Evolutionary conservation across 2,113 vertebrate genomes (phyloP).

Genomic region (Megaleporinus macrocephalus): DNA sequence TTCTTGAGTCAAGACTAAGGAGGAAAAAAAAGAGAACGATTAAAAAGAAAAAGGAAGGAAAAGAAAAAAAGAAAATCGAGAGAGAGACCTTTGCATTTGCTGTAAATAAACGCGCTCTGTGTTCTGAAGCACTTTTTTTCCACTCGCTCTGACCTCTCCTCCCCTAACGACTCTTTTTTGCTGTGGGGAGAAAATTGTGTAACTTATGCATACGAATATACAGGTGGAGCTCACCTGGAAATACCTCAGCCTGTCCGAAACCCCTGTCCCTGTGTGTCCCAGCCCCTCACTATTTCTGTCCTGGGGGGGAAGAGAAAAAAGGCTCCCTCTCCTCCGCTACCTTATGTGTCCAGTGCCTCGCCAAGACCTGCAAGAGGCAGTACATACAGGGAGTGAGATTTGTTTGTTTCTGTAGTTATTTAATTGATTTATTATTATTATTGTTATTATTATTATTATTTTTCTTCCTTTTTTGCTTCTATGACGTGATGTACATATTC

Average conservation of each 20-base stretch:
- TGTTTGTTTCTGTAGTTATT: slow-evolving; percentile 42
- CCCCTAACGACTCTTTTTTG: slow-evolving; percentile 54
- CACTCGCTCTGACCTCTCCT: slow-evolving; percentile 58
- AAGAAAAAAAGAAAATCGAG: slow-evolving; percentile 9
- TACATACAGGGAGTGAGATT: slow-evolving; percentile 43
- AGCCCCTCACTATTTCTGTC: slow-evolving; percentile 6
- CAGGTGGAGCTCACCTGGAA: slow-evolving; percentile 75
- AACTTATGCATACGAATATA: slow-evolving; percentile 78
- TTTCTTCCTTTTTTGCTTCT: slow-evolving; percentile 48
- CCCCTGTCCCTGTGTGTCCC: slow-evolving; percentile 27
- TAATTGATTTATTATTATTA: slow-evolving; percentile 9
- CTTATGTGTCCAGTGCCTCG: slow-evolving; percentile 62
- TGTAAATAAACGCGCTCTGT: slow-evolving; percentile 79
- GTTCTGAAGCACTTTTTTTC: slow-evolving; percentile 77
- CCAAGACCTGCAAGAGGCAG: slow-evolving; percentile 40
- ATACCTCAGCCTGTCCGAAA: slow-evolving; percentile 77
- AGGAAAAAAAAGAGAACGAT: slow-evolving; percentile 18
- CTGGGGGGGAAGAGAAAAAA: slow-evolving; percentile 32
- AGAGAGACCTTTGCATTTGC: slow-evolving; percentile 65
- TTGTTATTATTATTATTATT: too few species aligned
- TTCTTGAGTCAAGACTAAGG: slow-evolving; percentile 40
- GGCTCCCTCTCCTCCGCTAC: slow-evolving; percentile 50
- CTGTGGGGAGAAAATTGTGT: slow-evolving; percentile 66
- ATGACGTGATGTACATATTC: slow-evolving; percentile 69
- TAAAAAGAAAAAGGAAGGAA: slow-evolving; percentile 12